phyloP scores from a whole-genome alignment of 35 echinoderm and acorn worm species.

The Nesometra sesokonis region DNA sequence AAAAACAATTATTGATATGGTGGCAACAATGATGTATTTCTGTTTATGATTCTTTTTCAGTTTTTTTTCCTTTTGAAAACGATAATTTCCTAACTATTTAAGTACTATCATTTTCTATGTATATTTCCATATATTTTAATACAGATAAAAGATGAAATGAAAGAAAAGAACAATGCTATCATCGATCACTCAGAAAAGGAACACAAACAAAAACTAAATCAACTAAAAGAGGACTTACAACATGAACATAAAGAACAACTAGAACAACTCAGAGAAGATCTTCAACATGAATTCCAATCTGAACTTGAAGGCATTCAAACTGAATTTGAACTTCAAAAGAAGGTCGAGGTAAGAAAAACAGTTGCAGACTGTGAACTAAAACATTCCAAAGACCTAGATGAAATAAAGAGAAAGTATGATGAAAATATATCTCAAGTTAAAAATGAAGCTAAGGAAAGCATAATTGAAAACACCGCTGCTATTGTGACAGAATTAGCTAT shows the following conservation, averaged over 20 bases:
- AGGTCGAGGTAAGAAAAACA: constrained; percentile 31
- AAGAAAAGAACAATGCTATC: neutral
- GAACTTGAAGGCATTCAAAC: constrained; percentile 22
- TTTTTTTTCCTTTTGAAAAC: no score
- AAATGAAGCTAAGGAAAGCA: constrained; percentile 28
- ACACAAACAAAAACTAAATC: constrained; percentile 21
- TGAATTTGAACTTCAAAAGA: constrained; percentile 39
- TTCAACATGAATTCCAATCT: constrained; percentile 11
- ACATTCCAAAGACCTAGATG: constrained; percentile 22
- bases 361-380: constrained; percentile 11
- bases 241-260: constrained; percentile 14
- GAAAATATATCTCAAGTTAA: constrained; percentile 19
- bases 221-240: constrained; percentile 22
- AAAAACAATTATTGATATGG: no score
- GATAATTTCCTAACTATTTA: no score
- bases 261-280: constrained; percentile 22
- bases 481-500: constrained; percentile 60
- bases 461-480: constrained; percentile 59
- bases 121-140: neutral
- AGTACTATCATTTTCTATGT: no score
- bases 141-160: neutral
- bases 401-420: constrained; percentile 23
- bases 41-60: no score
- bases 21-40: no score
- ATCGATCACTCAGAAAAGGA: neutral